Percentiles rank a stretch among this genome's conserved stretches.
phyloP scores from a whole-genome alignment of 2,888 invertebrate species.

The Sphecodes monilicornis region DNA sequence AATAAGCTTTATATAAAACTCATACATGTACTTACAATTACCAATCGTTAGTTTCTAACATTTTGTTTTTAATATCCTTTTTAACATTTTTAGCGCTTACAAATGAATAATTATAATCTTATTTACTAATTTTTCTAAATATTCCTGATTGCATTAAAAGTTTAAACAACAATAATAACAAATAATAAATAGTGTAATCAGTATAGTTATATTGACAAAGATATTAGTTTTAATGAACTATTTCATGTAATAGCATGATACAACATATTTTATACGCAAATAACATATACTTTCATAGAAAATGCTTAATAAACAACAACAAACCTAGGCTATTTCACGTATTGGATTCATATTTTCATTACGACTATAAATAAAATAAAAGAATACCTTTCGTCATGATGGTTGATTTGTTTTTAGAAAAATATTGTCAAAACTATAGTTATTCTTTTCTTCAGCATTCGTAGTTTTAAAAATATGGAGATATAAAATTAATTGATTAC shows the following conservation, averaged over 20 bases:
- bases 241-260: neutral
- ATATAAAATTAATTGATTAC: constrained; percentile 12
- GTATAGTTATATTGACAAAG: neutral
- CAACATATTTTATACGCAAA: neutral
- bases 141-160: neutral
- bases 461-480: constrained; percentile 20
- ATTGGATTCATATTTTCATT: constrained; percentile 28
- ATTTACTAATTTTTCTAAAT: neutral
- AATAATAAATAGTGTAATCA: neutral
- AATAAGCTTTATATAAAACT: neutral
- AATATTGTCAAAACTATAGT: constrained; percentile 22
- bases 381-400: constrained; percentile 65
- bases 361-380: constrained; percentile 4
- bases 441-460: constrained; percentile 35
- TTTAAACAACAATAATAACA: neutral
- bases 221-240: neutral
- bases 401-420: constrained; percentile 16
- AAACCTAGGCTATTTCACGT: constrained; percentile 30
- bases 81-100: neutral
- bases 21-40: neutral
- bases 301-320: constrained; percentile 24
- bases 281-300: neutral
- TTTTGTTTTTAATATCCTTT: neutral
- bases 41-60: neutral
- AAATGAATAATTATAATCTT: neutral